phyloP scores from a whole-genome alignment of 1,140 invertebrate species.

The Physella acuta region DNA sequence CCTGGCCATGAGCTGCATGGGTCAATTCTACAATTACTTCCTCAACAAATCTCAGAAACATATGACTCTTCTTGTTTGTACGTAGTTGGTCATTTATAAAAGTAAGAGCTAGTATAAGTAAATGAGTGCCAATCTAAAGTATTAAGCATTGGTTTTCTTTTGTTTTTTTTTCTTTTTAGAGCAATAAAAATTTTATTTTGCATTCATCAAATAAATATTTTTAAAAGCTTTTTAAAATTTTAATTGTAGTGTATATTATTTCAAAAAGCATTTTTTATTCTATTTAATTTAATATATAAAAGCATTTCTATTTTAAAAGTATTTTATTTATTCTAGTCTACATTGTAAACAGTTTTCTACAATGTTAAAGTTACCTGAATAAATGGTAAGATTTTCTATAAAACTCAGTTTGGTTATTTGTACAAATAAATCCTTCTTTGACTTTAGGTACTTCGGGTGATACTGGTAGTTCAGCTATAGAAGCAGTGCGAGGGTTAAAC shows the following conservation, averaged over 20 bases:
- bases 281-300: too few species aligned
- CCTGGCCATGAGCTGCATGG: constrained; percentile 59
- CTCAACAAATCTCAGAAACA: constrained; percentile 55
- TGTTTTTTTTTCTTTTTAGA: neutral
- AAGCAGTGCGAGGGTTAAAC: constrained; percentile 56
- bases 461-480: constrained; percentile 64
- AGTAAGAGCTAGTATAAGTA: too few species aligned
- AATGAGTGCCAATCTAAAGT: neutral
- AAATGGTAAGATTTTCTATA: neutral
- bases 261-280: too few species aligned
- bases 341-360: neutral
- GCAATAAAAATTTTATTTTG: too few species aligned
- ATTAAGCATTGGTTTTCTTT: neutral
- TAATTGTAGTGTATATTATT: too few species aligned
- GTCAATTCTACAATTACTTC: constrained; percentile 60
- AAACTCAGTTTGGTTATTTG: neutral
- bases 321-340: neutral
- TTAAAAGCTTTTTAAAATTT: too few species aligned
- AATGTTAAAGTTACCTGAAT: neutral
- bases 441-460: constrained; percentile 63
- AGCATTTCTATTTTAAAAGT: neutral
- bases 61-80: constrained; percentile 53
- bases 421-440: constrained; percentile 1
- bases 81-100: too few species aligned
- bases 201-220: too few species aligned